Evolutionary conservation across 1,140 invertebrate species (phyloP), one percentile per base, ranked within the genome.

Genomic region (Neelides sp.): DNA sequence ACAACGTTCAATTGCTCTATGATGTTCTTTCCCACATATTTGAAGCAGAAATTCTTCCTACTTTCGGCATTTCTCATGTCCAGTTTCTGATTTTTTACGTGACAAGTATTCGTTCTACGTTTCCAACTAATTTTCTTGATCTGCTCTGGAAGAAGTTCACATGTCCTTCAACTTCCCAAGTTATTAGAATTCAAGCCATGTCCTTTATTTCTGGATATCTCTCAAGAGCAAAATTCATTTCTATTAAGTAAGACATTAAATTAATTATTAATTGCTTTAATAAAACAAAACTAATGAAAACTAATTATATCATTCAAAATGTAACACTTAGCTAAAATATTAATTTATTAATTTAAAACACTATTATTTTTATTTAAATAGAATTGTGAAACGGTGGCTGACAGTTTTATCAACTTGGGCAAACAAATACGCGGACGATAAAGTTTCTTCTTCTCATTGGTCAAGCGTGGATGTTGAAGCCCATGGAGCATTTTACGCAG

Each of bases 401-500:
- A 71, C 71, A 34, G 69, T 80, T 61, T 73, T 89, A 63, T 66
- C 74, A 23, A 66, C 68, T 7, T 90, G 83, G 83, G 75, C 84
- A 35, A 80, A 87, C 60, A 64, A 65, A 39, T 89, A 91, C 62
- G 80, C 88, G 15, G 68, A 73, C 30, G 72, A 52, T 20, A 49
- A 46, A 20, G 37, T 42, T 2, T 22, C 42, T n/a, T 30, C 26
- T 22, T 49, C 17, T 26, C 45, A 55, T 27, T 69, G 75, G 64
- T 65, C 70, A 44, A 73, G 75, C 55, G 62, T 67, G 4, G 67
- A 72, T 53, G 51, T 71, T 3, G 76, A 78, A 63, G 73, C 79
- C 3, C 89, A 96, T 66, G 72, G 75, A 24, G 78, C 90, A 1
- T 96, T 95, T 68, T 91, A 92, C 66, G 77, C 81, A 13, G 77